Evolutionary conservation across 2,797 vertebrate species (phyloP).

Genomic region (Dipus sagitta): DNA sequence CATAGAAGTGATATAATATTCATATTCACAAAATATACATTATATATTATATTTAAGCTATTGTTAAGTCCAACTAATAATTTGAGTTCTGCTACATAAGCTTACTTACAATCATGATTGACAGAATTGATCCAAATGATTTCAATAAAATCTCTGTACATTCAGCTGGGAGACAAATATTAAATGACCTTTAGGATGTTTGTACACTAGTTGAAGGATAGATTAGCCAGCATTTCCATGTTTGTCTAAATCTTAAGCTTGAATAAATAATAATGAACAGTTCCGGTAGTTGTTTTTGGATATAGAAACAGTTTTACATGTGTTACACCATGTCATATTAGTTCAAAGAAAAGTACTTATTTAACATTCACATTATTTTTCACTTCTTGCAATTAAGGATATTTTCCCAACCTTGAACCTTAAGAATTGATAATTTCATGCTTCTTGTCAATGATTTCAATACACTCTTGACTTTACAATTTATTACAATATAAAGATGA

Average conservation of each 20-base stretch:
- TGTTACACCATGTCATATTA: background rate
- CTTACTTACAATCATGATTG: background rate
- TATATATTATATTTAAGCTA: background rate
- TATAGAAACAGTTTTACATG: background rate
- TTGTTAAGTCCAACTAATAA: background rate
- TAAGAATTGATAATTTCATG: background rate
- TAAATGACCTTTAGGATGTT: background rate
- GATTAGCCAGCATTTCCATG: background rate
- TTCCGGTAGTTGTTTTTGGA: background rate
- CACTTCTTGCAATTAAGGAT: background rate
- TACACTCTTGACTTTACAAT: background rate
- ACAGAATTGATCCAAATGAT: background rate
- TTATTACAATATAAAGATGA: background rate
- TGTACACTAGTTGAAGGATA: background rate
- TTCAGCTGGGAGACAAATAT: background rate
- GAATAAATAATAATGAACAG: background rate
- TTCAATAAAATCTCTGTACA: background rate
- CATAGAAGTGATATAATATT: background rate
- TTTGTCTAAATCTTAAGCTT: background rate
- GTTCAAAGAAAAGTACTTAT: background rate
- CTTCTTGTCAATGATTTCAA: background rate
- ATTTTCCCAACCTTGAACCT: background rate
- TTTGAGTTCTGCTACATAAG: background rate
- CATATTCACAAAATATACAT: background rate
- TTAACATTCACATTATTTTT: background rate